Evolutionary conservation across 2,113 vertebrate genomes (phyloP), one percentile per base, ranked within the genome.

Genomic region (Mastomys natalensis): DNA sequence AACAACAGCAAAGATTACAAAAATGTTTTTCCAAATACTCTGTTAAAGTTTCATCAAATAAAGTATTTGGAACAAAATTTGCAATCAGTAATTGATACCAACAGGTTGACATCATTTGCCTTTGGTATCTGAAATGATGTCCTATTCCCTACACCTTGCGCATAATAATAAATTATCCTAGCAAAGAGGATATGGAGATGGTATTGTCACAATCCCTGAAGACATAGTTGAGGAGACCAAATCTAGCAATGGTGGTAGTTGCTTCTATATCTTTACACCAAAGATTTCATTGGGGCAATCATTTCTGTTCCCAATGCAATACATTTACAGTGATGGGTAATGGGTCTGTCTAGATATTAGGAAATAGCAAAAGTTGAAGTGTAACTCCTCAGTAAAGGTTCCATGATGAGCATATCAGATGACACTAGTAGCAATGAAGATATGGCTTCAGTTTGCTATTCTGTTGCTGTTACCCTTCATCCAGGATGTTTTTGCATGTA

Each of bases 61-160:
- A 45, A 74, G 17, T 64, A 55, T 91, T 95, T 55, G 16, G 34
- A 93, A 31, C n/a, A 48, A n/a, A 81, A 3, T 48, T 55, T 74
- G 22, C 26, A 89, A 34, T 64, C 2, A 5, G 26, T 87, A 37
- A 37, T 77, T 51, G 6, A 24, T 51, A 66, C 34, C 16, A 43
- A 95, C 43, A 91, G 19, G 45, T 92, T 72, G n/a, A 40, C 2
- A 76, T 64, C 0, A 0, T 80, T 86, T 95, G 74, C 34, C n/a
- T 90, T 77, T 43, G 80, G 5, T 5, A 15, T 40, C 58, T 95
- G 90, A 93, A 87, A 82, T 80, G 82, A 26, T 85, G 51, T 73
- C 62, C 77, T 70, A 2, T 95, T 64, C 51, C 29, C 24, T 68
- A 62, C 68, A 80, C 51, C 70, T 92, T 87, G 58, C 58, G 29